A percentile compares a stretch with the other conserved stretches of the same genome.
Evolutionary conservation across 2,113 vertebrate species (phyloP).

Genomic region (Hoplias malabaricus): DNA sequence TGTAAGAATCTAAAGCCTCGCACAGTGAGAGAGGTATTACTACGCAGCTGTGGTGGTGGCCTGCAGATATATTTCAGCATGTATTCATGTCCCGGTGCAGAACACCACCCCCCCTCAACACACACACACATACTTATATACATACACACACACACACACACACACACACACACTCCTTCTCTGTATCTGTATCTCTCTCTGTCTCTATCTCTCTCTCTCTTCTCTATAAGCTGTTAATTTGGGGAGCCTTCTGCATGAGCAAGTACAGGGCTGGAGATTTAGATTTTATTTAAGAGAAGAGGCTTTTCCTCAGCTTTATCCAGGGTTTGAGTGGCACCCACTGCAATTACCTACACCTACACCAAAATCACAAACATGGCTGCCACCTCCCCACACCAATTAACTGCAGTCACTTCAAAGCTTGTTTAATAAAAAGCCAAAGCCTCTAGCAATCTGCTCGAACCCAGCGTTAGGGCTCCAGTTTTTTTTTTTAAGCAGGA

Average conservation of each 20-base stretch:
- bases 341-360: constrained; percentile 28
- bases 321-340: constrained; percentile 14
- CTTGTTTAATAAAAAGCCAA: constrained; percentile 28
- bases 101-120: background rate
- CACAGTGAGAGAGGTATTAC: constrained; percentile 4
- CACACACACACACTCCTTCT: too few relatives aligned
- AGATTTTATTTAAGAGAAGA: constrained; percentile 23
- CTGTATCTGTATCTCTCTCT: background rate
- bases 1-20: constrained; percentile 17
- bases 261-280: constrained; percentile 14
- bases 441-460: background rate
- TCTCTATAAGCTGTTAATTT: background rate
- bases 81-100: background rate
- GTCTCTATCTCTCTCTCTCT: background rate
- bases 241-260: background rate
- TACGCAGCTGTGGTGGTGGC: background rate
- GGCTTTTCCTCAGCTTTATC: constrained; percentile 23
- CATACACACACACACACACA: too few relatives aligned
- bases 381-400: constrained; percentile 8
- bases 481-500: background rate
- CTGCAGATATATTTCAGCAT: constrained; percentile 17
- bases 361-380: constrained; percentile 33
- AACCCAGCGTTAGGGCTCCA: background rate
- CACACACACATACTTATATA: too few relatives aligned
- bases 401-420: constrained; percentile 19